phyloP scores from a whole-genome alignment of 1,140 invertebrate genomes.

The Rhizoglyphus robini region DNA sequence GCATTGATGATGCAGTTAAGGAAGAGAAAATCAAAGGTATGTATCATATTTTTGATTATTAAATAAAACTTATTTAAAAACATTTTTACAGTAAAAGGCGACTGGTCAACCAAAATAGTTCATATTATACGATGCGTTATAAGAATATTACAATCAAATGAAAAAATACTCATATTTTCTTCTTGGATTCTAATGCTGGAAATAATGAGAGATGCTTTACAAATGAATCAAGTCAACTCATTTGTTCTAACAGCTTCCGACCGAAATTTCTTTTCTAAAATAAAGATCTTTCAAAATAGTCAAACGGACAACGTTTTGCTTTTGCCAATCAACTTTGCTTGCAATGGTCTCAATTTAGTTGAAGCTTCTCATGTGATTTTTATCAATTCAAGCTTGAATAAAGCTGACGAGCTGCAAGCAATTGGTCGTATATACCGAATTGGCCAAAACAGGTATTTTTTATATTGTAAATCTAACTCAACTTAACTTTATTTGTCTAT shows the following conservation, averaged over 20 bases:
- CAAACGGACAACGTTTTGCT: slow-evolving; percentile 42
- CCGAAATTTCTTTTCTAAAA: slow-evolving; percentile 31
- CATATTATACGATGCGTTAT: slow-evolving; percentile 47
- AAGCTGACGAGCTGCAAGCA: slow-evolving; percentile 57
- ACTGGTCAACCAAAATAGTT: slow-evolving; percentile 56
- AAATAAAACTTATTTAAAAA: neutral
- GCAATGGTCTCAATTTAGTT: slow-evolving; percentile 61
- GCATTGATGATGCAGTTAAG: slow-evolving; percentile 39
- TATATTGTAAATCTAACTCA: neutral
- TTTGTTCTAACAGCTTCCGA: neutral
- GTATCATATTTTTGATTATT: neutral
- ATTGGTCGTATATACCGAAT: slow-evolving; percentile 63
- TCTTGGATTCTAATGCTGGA: slow-evolving; percentile 51
- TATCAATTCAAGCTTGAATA: slow-evolving; percentile 58
- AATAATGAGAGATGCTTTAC: slow-evolving; percentile 44
- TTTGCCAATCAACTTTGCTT: slow-evolving; percentile 49
- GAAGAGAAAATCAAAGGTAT: neutral
- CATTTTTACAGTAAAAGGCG: slow-evolving; percentile 36
- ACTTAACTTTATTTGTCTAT: slow-evolving; percentile 22
- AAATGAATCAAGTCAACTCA: slow-evolving; percentile 45
- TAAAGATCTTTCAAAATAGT: slow-evolving; percentile 33
- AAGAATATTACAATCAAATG: slow-evolving; percentile 43
- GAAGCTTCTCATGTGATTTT: slow-evolving; percentile 65
- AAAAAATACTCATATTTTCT: slow-evolving; percentile 60
- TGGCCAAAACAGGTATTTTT: slow-evolving; percentile 50